Conservation (phyloP, 2,888 invertebrate genomes). For the Sarcophaga caerulescens region DNA sequence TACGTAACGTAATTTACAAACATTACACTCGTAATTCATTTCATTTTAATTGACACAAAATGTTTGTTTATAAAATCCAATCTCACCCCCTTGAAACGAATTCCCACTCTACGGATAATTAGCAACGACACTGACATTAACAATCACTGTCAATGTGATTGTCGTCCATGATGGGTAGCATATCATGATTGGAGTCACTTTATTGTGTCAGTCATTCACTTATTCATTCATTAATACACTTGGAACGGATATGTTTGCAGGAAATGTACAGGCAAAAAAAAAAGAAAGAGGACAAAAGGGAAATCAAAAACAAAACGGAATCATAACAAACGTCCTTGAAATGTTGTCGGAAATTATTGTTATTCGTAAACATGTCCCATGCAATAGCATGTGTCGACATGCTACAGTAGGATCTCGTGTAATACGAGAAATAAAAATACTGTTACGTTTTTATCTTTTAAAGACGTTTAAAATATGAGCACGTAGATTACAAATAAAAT, state of each 20-base stretch:
- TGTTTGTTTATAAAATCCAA: no score
- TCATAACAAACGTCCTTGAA: constrained; percentile 58
- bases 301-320: constrained; percentile 26
- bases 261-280: not conserved
- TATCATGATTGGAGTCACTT: constrained; percentile 24
- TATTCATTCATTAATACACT: not conserved
- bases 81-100: no score
- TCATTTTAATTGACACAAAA: no score
- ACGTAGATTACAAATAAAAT: no score
- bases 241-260: not conserved
- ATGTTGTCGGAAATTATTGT: constrained; percentile 36
- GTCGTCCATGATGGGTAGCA: not conserved
- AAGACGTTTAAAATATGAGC: no score
- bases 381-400: constrained; percentile 16
- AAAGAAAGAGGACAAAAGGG: not conserved
- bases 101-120: not conserved
- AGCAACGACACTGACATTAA: constrained; percentile 45
- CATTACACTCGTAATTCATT: no score
- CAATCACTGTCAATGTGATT: constrained; percentile 37
- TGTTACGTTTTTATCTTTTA: no score
- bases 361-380: constrained; percentile 27
- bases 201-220: constrained; percentile 6
- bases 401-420: not conserved
- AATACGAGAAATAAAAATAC: not conserved
- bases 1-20: no score